Evolutionary conservation across 1,140 invertebrate species (phyloP).

Genomic region (Lanistes nyassanus): DNA sequence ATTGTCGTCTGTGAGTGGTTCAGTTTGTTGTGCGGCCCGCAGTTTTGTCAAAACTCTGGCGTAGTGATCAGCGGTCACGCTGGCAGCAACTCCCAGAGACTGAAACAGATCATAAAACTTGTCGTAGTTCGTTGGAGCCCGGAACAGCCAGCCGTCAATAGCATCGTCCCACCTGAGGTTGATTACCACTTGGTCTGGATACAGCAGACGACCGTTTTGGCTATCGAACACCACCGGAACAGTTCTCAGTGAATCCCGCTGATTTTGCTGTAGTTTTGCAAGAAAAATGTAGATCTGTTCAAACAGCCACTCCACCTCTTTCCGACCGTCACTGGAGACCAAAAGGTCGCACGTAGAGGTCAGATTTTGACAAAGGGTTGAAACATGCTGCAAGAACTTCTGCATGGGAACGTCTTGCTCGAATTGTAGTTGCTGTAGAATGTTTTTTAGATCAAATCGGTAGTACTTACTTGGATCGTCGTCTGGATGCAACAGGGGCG

Average conservation of each 20-base stretch:
- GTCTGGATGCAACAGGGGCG: not conserved
- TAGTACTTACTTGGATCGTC: conserved; percentile 9
- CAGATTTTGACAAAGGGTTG: conserved; percentile 27
- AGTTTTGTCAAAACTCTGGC: not conserved
- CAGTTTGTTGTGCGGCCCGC: fast-evolving
- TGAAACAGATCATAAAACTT: not conserved
- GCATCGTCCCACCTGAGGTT: not conserved
- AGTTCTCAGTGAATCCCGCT: too few species aligned
- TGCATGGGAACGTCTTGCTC: conserved; percentile 13
- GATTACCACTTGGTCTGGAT: not conserved
- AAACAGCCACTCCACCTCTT: too few species aligned
- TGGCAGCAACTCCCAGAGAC: not conserved
- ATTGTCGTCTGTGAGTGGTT: not conserved
- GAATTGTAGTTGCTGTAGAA: conserved; percentile 11
- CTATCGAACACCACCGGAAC: not conserved
- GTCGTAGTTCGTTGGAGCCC: not conserved
- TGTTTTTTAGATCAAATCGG: not conserved
- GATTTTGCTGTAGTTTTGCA: too few species aligned
- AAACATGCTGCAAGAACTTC: conserved; percentile 29
- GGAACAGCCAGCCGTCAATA: not conserved
- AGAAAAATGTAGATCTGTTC: too few species aligned
- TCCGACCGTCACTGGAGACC: too few species aligned
- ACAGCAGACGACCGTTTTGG: not conserved
- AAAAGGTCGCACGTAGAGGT: too few species aligned
- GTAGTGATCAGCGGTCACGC: not conserved